These are phyloP conservation scores for Lepilemur septentrionalis DNA, from an alignment of 2,797 vertebrate species.

Conservation along the genomic window DNA sequence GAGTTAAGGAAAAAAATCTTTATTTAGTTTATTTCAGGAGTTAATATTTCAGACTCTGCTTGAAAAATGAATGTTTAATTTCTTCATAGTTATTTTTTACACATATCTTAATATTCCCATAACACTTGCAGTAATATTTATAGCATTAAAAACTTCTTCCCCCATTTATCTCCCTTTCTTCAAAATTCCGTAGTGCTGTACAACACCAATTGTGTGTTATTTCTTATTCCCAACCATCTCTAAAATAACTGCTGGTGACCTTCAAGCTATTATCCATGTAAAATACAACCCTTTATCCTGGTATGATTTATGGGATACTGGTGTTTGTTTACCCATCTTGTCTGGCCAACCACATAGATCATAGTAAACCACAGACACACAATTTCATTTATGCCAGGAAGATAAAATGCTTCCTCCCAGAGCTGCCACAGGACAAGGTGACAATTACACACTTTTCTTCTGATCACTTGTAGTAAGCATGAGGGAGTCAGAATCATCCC, in stretches of 20 bases:
- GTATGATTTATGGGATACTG: conserved; percentile 52
- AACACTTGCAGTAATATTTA: neutral
- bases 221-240: conserved; percentile 32
- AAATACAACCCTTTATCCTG: conserved; percentile 25
- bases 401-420: conserved; percentile 48
- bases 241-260: conserved; percentile 44
- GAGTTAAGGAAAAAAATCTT: neutral
- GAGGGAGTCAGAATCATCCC: neutral
- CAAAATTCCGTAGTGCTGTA: neutral
- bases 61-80: neutral
- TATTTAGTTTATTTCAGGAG: conserved; percentile 25
- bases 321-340: conserved; percentile 61
- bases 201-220: neutral
- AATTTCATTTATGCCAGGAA: conserved; percentile 59
- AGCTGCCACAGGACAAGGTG: neutral
- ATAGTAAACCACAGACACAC: conserved; percentile 56
- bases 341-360: conserved; percentile 59
- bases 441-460: neutral
- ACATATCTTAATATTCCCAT: neutral
- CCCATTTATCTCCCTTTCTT: conserved; percentile 5
- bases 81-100: neutral
- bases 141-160: neutral
- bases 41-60: conserved; percentile 24
- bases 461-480: neutral
- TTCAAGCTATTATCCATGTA: conserved; percentile 57